Evolutionary conservation across 2,797 vertebrate species (phyloP), one percentile per base, ranked within the genome.

Genomic region (Leuciscus waleckii): DNA sequence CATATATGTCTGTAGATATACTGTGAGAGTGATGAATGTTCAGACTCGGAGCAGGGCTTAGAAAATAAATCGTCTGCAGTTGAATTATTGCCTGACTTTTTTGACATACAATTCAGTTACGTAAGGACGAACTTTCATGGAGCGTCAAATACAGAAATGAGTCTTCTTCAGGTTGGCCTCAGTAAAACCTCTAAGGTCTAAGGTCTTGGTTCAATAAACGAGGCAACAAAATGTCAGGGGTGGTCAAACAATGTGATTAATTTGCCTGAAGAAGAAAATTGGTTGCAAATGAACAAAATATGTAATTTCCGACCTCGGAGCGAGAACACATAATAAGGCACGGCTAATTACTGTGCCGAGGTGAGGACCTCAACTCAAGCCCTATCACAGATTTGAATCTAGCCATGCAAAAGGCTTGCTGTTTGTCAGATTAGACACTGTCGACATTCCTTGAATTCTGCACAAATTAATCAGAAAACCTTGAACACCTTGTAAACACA

Each of bases 1-100:
- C 79, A 84, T 79, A 81, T 35, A 85, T 51, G 49, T 83, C 65
- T 88, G 78, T 80, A n/a, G 23, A 83, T 58, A 35, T 81, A 81
- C 73, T 78, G 67, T 54, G 21, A 26, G 75, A 35, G 49, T 79
- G 70, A 86, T 86, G 23, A 68, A 86, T 86, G 77, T 83, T 39
- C 58, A 70, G 29, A 56, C 68, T 35, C 21, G 14, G 51, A 65
- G 23, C 63, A 73, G 17, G 65, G 17, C 67, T 61, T 41, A 51
- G 23, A 81, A 77, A 85, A 69, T 63, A 14, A 43, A 65, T 49
- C 67, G 32, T 84, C 51, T 74, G 32, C 6, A 16, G 35, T 35
- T 73, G 2, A 87, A 82, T 63, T 51, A 68, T 19, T 69, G 74
- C 54, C 13, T 5, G 16, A 23, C 10, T 67, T 58, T 37, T 63